Evolutionary conservation across 1,140 invertebrate genomes (phyloP).

Genomic region (Hyles euphorbiae): DNA sequence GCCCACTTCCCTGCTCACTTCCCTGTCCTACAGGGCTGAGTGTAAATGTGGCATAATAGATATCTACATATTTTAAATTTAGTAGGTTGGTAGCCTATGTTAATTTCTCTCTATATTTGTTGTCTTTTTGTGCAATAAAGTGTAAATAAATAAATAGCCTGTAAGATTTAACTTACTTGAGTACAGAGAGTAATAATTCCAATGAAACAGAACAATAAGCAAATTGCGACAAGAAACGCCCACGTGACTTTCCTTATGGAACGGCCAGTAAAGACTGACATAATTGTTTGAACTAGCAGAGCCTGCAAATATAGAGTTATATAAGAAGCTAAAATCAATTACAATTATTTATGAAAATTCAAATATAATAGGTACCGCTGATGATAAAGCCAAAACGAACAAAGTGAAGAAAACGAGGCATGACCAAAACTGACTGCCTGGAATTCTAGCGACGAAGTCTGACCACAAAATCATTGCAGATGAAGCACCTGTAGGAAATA

Average conservation of each 20-base stretch:
- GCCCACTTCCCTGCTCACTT: too few relatives aligned
- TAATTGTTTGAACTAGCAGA: constrained; percentile 53
- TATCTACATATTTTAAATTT: too few relatives aligned
- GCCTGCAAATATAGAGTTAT: constrained; percentile 31
- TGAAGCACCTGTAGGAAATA: constrained; percentile 37
- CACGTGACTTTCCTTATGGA: constrained; percentile 52
- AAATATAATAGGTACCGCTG: constrained; percentile 30
- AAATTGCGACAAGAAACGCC: constrained; percentile 50
- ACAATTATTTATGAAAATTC: too few relatives aligned
- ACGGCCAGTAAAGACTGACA: constrained; percentile 52
- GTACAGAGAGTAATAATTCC: constrained; percentile 56
- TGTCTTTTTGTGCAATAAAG: too few relatives aligned
- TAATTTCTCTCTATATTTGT: too few relatives aligned
- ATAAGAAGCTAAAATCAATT: too few relatives aligned
- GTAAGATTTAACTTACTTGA: constrained; percentile 30
- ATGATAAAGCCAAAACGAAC: constrained; percentile 42
- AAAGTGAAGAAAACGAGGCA: constrained; percentile 55
- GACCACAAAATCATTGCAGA: constrained; percentile 57
- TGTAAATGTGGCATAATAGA: too few relatives aligned
- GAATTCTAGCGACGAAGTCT: constrained; percentile 49
- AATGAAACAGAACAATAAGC: constrained; percentile 45
- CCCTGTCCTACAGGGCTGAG: too few relatives aligned
- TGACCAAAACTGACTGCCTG: constrained; percentile 65
- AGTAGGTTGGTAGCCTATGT: too few relatives aligned
- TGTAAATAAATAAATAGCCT: too few relatives aligned